Conservation (phyloP, 1,140 invertebrate species). For the Bactericera cockerelli region DNA sequence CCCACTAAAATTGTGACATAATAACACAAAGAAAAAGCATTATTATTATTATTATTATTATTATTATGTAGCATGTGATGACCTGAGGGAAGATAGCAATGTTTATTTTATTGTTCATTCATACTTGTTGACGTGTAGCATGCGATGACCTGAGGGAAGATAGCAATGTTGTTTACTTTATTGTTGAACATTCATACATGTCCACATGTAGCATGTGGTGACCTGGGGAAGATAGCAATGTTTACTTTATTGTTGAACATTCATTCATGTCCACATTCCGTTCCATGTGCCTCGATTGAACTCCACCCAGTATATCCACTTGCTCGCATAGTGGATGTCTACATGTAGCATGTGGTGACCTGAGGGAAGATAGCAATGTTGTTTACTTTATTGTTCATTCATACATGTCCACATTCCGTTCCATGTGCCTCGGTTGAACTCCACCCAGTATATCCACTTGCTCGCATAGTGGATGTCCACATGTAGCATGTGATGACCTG, state of each 20-base stretch:
- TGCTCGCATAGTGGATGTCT: slow-evolving; percentile 70
- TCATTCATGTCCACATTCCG: no score
- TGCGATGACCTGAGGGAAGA: slow-evolving; percentile 50
- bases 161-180: slow-evolving; percentile 9
- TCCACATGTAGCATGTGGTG: slow-evolving; percentile 83
- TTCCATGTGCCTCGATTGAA: slow-evolving; percentile 81
- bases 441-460: slow-evolving; percentile 94
- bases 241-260: slow-evolving; percentile 1
- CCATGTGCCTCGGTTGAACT: slow-evolving; percentile 77
- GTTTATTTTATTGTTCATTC: neutral
- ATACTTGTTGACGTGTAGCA: no score
- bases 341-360: slow-evolving; percentile 76
- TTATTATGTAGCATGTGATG: slow-evolving; percentile 81
- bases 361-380: slow-evolving; percentile 20
- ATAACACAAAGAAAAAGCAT: no score
- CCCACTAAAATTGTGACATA: no score
- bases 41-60: no score
- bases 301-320: slow-evolving; percentile 95
- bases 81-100: slow-evolving; percentile 25
- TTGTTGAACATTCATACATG: no score
- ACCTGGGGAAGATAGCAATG: slow-evolving; percentile 25
- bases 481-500: slow-evolving; percentile 68
- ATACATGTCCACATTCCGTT: no score
- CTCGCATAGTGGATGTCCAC: slow-evolving; percentile 74
- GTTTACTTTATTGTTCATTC: slow-evolving; percentile 7